A percentile compares a stretch with the other conserved stretches of the same genome.
Conservation (phyloP, 2,797 vertebrate genomes). For the Capromys pilorides region DNA sequence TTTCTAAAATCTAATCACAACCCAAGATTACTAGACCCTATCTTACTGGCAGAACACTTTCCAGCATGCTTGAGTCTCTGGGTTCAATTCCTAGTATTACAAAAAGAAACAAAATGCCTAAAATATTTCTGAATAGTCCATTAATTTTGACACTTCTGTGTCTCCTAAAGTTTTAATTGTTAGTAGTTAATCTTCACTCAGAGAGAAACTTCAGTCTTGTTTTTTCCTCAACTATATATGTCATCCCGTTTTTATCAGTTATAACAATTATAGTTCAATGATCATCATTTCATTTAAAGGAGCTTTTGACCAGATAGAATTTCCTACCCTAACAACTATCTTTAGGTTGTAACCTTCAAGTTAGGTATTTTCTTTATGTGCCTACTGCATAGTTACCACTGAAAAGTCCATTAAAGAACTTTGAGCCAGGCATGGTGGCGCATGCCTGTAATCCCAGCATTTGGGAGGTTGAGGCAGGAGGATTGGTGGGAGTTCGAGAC, state of each 20-base stretch:
- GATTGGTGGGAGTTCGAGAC: too few species aligned
- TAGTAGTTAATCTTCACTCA: neutral
- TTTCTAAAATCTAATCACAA: neutral
- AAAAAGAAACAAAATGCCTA: neutral
- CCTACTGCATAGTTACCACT: neutral
- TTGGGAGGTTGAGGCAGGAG: too few species aligned
- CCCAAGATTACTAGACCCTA: neutral
- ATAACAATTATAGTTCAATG: neutral
- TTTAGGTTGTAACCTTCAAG: neutral
- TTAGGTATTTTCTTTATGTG: neutral
- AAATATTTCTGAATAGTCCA: neutral
- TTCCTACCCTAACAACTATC: neutral
- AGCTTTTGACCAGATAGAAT: neutral
- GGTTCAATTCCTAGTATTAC: neutral
- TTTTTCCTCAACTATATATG: neutral
- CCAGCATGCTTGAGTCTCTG: neutral
- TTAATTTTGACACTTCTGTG: neutral
- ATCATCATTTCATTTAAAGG: neutral
- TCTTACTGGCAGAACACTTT: neutral
- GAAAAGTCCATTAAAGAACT: neutral
- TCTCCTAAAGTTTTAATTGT: neutral
- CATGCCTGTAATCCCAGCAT: too few species aligned
- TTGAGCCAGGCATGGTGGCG: too few species aligned
- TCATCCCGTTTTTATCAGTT: neutral
- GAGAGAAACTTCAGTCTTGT: neutral